Conservation (phyloP, 2,797 vertebrate species). For the Aulostomus chinensis region DNA sequence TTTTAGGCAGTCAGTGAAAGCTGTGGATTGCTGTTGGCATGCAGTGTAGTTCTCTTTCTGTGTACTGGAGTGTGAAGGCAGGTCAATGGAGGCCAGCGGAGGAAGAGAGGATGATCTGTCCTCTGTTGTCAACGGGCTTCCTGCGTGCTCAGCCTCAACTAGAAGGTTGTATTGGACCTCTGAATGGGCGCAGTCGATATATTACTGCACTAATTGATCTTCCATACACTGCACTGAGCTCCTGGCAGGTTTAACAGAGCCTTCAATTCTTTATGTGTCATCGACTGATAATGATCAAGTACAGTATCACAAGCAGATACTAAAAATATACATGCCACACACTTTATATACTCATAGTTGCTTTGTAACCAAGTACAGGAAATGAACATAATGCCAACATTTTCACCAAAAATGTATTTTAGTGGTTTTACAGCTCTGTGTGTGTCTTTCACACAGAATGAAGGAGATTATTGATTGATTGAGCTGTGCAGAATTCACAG, state of each 20-base stretch:
- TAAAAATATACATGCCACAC: constrained; percentile 3
- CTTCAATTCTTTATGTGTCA: constrained; percentile 13
- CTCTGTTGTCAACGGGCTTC: constrained; percentile 60
- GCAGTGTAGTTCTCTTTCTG: constrained; percentile 36
- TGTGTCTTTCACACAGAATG: too few relatives aligned
- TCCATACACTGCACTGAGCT: constrained; percentile 11
- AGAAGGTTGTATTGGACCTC: constrained; percentile 11
- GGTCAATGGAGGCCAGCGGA: constrained; percentile 58
- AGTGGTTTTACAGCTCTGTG: too few relatives aligned
- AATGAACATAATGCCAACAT: too few relatives aligned
- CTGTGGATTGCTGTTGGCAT: constrained; percentile 42
- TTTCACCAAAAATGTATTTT: too few relatives aligned
- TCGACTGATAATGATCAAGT: constrained; percentile 4
- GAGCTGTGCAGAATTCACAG: too few relatives aligned
- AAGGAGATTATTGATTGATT: too few relatives aligned
- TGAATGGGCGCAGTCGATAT: constrained; percentile 3
- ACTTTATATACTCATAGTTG: too few relatives aligned
- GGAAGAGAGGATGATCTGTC: constrained; percentile 57
- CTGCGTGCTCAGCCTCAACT: constrained; percentile 37
- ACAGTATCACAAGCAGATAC: not conserved
- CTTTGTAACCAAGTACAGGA: too few relatives aligned
- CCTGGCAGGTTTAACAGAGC: constrained; percentile 19
- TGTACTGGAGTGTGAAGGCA: constrained; percentile 56
- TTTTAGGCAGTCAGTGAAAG: constrained; percentile 37
- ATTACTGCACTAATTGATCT: constrained; percentile 13